Evolutionary conservation across 2,888 invertebrate species (phyloP).

Genomic region (Trichopoda pennipes): DNA sequence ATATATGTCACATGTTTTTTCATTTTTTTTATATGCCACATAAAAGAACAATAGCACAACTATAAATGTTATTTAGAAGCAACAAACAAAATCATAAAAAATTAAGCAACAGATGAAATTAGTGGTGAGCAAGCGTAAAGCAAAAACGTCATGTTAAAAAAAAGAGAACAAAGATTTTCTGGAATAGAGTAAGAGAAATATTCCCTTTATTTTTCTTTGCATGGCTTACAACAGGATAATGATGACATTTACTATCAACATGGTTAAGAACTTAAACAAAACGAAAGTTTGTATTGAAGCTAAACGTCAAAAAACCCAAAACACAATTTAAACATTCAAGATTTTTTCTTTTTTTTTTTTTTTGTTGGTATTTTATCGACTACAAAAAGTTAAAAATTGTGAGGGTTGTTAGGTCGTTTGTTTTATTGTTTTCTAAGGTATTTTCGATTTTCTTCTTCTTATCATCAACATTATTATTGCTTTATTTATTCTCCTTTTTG

Average conservation of each 20-base stretch:
- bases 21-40: constrained; percentile 1
- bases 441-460: constrained; percentile 23
- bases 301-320: background rate
- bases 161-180: background rate
- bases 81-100: constrained; percentile 10
- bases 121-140: constrained; percentile 49
- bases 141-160: background rate
- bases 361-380: no score
- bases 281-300: constrained; percentile 1
- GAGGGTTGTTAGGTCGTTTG: constrained; percentile 24
- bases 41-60: background rate
- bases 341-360: no score
- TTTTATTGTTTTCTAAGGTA: constrained; percentile 36
- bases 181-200: constrained; percentile 15
- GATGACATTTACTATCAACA: constrained; percentile 21
- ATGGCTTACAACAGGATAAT: background rate
- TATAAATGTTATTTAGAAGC: constrained; percentile 13
- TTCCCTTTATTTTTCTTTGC: constrained; percentile 43
- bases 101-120: constrained; percentile 65
- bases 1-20: constrained; percentile 50
- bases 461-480: constrained; percentile 6
- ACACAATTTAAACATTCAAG: background rate
- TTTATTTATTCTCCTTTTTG: constrained; percentile 1
- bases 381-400: background rate
- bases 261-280: background rate